phyloP scores from a whole-genome alignment of 2,888 invertebrate genomes.

The Acanthococcus lagerstroemiae region DNA sequence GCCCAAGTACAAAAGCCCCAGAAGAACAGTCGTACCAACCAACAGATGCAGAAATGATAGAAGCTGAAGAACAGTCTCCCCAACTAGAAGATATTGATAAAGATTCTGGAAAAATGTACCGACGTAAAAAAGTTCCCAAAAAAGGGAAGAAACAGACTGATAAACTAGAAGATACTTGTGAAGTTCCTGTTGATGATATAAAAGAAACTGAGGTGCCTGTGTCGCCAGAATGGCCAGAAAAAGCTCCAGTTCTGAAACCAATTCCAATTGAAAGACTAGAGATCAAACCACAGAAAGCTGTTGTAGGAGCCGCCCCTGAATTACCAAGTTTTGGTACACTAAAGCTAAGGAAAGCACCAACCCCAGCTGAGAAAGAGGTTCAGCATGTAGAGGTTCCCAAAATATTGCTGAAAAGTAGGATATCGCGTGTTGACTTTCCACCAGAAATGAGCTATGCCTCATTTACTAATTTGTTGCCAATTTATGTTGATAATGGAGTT shows the following conservation, averaged over 20 bases:
- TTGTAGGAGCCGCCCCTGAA: constrained; percentile 41
- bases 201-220: background rate
- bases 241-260: constrained; percentile 41
- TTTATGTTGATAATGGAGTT: constrained; percentile 38
- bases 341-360: constrained; percentile 41
- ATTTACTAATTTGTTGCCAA: constrained; percentile 40
- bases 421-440: constrained; percentile 48
- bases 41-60: too few relatives aligned
- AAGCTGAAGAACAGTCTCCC: background rate
- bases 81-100: background rate
- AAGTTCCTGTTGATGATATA: background rate
- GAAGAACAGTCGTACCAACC: too few relatives aligned
- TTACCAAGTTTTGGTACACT: constrained; percentile 55
- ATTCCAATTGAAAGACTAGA: constrained; percentile 48
- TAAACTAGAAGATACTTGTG: background rate
- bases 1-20: too few relatives aligned
- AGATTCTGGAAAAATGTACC: background rate
- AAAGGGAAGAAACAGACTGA: background rate
- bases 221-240: background rate
- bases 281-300: constrained; percentile 42
- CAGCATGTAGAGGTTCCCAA: constrained; percentile 49
- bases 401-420: constrained; percentile 59
- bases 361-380: constrained; percentile 46
- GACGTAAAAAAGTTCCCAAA: background rate
- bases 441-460: constrained; percentile 41